Evolutionary conservation across 1,140 invertebrate species (phyloP), one percentile per base, ranked within the genome.

Genomic region (Papilio xuthus): DNA sequence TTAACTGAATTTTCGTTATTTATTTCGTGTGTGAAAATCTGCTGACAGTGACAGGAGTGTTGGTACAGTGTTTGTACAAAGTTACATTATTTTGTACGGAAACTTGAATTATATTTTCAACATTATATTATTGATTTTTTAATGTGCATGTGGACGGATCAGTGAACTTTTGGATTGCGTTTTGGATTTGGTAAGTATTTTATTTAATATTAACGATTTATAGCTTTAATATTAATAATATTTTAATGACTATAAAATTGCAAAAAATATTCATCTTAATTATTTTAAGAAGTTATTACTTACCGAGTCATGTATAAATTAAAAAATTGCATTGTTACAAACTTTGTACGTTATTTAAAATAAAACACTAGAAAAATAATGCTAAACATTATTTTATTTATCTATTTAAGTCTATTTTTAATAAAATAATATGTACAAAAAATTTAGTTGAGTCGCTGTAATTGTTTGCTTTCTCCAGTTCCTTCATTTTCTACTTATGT

Each of bases 101-200:
- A 79, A 81, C 80, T 83, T 80, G 78, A 77, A 76, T 79, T 53
- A 75, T 83, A 84, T 81, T 82, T 85, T n/a, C 50, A 53, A 77
- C 80, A 81, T 78, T 78, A 80, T 83, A 82, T 81, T 79, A 81
- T 82, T 82, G 82, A 82, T 84, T 85, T 79, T 81, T 83, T 86
- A 85, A 83, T 89, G 85, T 90, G 86, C 86, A 84, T 88, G 85
- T 90, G 86, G 85, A 86, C 84, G 86, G 85, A 89, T 88, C 84
- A 85, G 87, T 88, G 85, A 85, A 85, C 83, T 82, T 85, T 93
- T 93, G 91, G 90, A 92, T 93, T 93, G 90, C 90, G 86, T 87
- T 92, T 93, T 91, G 91, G 90, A 92, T 87, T 82, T 82, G 88
- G 90, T 93, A 78, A 92, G 90, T 77, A 18, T 28, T 28, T 15